phyloP scores from a whole-genome alignment of 2,113 vertebrate species.

The Stegostoma tigrinum region DNA sequence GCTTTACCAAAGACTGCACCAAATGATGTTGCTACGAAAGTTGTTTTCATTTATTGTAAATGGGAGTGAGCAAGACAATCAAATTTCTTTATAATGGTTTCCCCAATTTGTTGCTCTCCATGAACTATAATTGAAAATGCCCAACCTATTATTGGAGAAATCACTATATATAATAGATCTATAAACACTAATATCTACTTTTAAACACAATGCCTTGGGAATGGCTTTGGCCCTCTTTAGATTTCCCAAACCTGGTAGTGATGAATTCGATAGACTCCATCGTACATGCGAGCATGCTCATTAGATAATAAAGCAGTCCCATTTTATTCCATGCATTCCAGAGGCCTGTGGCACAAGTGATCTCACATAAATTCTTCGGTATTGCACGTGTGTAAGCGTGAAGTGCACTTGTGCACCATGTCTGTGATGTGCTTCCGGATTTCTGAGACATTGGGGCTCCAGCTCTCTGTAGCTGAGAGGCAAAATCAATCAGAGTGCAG shows the following conservation, averaged over 20 bases:
- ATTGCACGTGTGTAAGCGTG: not conserved
- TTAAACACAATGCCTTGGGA: constrained; percentile 28
- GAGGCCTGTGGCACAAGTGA: constrained; percentile 4
- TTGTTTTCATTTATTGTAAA: not conserved
- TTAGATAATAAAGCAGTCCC: constrained; percentile 32
- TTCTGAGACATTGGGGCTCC: constrained; percentile 15
- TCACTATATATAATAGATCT: not conserved
- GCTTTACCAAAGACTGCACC: not conserved
- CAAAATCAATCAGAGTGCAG: not conserved
- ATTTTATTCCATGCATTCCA: constrained; percentile 34
- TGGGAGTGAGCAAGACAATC: constrained; percentile 25
- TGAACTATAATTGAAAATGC: constrained; percentile 3
- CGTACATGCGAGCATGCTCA: not conserved
- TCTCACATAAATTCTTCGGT: constrained; percentile 1
- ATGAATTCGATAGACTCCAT: not conserved
- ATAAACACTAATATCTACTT: constrained; percentile 29
- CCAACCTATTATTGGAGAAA: not conserved
- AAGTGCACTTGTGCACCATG: not conserved
- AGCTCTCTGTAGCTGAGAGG: constrained; percentile 7
- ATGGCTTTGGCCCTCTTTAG: not conserved
- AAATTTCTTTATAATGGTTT: constrained; percentile 25
- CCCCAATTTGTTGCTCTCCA: constrained; percentile 8
- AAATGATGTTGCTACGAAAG: not conserved
- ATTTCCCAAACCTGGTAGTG: not conserved
- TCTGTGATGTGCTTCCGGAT: not conserved